Base-by-base conservation (phyloP, 2,888 invertebrate species). In the Nebria salina region DNA sequence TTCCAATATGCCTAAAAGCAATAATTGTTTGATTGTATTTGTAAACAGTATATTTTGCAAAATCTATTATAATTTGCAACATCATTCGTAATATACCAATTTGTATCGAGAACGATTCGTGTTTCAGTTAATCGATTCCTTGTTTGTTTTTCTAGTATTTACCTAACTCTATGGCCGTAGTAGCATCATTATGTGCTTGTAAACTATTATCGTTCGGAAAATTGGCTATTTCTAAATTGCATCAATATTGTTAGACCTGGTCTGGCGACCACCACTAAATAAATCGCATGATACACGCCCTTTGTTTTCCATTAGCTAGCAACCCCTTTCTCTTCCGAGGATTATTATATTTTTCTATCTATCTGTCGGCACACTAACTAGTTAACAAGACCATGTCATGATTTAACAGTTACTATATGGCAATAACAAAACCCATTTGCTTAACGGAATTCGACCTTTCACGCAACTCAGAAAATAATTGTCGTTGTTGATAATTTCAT, bases 181-280 rank as follows among this genome's bases (percentile, higher is more conserved):
- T 13, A 41, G 20, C 78, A 76, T 77, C 64, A 78, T 73, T 20
- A 20, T 74, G 66, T 73, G 65, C 25, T 68, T 54, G 79, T 79
- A 66, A 34, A 75, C 79, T 79, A 79, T 79, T 79, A 79, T 54
- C 13, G 66, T 73, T 79, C 64, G 5, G 74, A 68, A 79, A 79
- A 79, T 79, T 79, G 79, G 43, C 79, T 75, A 79, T 77, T 77
- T 72, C 70, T 54, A 77, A 77, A 77, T 77, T 72, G 77, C 26
- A 25, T 65, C 76, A 66, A 68, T 68, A 68, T 54, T 54, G 70
- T 26, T 25, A 70, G 15, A 26, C 66, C 70, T 8, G 54, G 54
- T 54, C 7, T 15, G 13, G 9, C 20, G 26, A 25, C 26, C 68
- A 25, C 20, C 20, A 68, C 26, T 11, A 26, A 65, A 77, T 11